phyloP scores from a whole-genome alignment of 2,113 vertebrate genomes.

The Egretta garzetta region DNA sequence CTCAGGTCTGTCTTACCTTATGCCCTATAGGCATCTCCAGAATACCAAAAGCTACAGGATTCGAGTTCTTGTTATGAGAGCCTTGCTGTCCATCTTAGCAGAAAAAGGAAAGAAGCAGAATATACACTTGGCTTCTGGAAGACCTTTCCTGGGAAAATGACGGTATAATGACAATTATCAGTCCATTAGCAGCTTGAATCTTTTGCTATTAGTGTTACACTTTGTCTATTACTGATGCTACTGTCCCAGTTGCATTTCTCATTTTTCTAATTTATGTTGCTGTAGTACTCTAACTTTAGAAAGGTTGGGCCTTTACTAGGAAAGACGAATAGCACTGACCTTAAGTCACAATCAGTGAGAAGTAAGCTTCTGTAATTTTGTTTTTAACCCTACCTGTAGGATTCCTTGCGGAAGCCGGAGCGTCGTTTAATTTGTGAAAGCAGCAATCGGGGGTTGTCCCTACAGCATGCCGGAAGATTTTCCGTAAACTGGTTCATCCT shows the following conservation, averaged over 20 bases:
- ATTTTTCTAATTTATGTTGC: background rate
- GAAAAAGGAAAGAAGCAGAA: constrained; percentile 91
- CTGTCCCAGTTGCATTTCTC: background rate
- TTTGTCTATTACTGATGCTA: background rate
- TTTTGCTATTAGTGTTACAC: background rate
- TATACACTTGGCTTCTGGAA: constrained; percentile 95
- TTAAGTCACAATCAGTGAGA: background rate
- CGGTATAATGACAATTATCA: constrained; percentile 71
- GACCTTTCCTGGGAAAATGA: constrained; percentile 98
- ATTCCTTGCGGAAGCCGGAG: constrained; percentile 91
- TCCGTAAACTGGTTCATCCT: constrained; percentile 99
- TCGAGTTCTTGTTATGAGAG: constrained; percentile 87
- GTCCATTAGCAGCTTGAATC: background rate
- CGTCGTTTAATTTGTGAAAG: constrained; percentile 94
- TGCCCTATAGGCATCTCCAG: constrained; percentile 79
- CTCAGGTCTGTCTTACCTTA: background rate
- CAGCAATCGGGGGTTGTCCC: constrained; percentile 90
- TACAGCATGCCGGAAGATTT: constrained; percentile 95
- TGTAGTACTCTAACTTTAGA: background rate
- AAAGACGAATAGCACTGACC: background rate
- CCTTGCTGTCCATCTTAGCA: constrained; percentile 84
- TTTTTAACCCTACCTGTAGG: constrained; percentile 70
- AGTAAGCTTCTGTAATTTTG: background rate
- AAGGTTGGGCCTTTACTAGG: background rate
- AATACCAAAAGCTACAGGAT: constrained; percentile 93